These are phyloP conservation scores for Mesoclemmys tuberculata DNA, from an alignment of 2,113 vertebrate species.

Conservation along the genomic window DNA sequence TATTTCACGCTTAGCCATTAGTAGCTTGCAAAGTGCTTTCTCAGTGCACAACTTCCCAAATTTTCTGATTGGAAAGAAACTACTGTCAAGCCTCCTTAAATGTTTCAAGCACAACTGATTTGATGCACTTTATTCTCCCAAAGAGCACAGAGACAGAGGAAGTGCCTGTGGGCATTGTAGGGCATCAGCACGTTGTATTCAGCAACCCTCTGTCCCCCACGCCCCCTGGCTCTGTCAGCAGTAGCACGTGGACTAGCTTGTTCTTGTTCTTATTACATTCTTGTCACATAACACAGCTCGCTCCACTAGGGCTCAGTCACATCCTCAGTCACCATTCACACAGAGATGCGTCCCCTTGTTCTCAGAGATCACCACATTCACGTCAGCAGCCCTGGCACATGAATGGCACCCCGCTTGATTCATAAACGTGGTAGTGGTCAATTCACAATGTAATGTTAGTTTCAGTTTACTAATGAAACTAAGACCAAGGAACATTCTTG, in stretches of 20 bases:
- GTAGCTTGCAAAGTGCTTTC: background rate
- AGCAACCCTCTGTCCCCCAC: background rate
- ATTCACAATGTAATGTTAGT: background rate
- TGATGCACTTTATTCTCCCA: background rate
- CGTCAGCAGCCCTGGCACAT: background rate
- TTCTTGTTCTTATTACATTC: no score
- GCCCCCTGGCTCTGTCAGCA: background rate
- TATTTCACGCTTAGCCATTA: background rate
- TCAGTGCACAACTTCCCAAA: background rate
- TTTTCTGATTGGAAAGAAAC: background rate
- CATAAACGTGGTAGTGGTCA: background rate
- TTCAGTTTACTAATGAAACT: background rate
- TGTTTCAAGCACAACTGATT: background rate
- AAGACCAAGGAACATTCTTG: background rate
- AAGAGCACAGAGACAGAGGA: background rate
- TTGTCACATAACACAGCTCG: background rate
- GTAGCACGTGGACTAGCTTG: background rate
- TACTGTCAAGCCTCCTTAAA: background rate
- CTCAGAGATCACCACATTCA: background rate
- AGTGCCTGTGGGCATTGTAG: background rate
- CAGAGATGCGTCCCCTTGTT: rapidly evolving
- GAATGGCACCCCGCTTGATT: background rate
- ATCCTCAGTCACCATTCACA: background rate
- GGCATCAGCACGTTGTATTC: background rate
- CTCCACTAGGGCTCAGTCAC: background rate